These are phyloP conservation scores for Chaetoderma sp. DNA, from an alignment of 2,888 invertebrate species.

Conservation along the genomic window DNA sequence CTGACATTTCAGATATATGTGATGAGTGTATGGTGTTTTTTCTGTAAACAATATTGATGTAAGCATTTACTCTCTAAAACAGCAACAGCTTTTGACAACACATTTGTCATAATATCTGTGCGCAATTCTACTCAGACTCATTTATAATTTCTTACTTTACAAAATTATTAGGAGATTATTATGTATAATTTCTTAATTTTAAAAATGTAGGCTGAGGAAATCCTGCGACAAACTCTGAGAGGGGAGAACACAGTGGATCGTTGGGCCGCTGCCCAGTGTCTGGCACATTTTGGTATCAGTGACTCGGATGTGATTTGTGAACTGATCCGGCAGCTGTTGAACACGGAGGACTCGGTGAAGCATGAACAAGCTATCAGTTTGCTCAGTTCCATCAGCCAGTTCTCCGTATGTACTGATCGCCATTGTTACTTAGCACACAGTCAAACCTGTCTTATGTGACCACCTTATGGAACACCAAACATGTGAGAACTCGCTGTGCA, in stretches of 20 bases:
- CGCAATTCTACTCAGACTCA: too few species aligned
- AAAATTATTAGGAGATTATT: neutral
- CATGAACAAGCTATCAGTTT: slow-evolving; percentile 62
- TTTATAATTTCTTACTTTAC: neutral
- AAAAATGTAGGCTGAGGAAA: slow-evolving; percentile 50
- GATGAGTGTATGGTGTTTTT: too few species aligned
- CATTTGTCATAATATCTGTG: too few species aligned
- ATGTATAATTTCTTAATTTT: neutral
- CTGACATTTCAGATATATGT: too few species aligned
- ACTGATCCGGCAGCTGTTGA: slow-evolving; percentile 63
- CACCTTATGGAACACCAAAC: too few species aligned
- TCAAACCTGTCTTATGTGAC: too few species aligned
- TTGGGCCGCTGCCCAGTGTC: slow-evolving; percentile 68
- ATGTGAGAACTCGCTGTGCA: too few species aligned
- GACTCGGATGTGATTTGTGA: slow-evolving; percentile 67
- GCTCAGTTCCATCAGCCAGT: slow-evolving; percentile 61
- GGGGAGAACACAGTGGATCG: slow-evolving; percentile 58
- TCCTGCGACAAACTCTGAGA: slow-evolving; percentile 53
- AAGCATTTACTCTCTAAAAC: too few species aligned
- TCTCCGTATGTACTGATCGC: slow-evolving; percentile 51
- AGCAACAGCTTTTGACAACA: too few species aligned
- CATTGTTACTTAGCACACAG: neutral
- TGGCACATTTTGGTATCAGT: slow-evolving; percentile 64
- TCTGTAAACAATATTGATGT: too few species aligned
- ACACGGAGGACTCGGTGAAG: slow-evolving; percentile 61